Conservation (phyloP, 2,888 invertebrate species). For the Scaptomyza polygonia region DNA sequence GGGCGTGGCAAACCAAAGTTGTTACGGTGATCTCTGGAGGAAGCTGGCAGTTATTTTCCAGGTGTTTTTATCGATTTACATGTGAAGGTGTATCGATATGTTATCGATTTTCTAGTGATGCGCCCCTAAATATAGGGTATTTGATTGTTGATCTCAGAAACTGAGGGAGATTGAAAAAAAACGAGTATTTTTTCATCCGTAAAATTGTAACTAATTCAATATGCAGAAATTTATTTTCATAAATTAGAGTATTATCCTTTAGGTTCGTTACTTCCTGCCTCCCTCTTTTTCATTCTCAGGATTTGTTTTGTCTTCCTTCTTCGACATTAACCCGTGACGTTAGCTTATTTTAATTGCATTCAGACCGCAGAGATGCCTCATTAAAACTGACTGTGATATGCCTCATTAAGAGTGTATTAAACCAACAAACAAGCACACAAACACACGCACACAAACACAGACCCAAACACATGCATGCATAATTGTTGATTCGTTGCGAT, state of each 20-base stretch:
- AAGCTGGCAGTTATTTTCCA: no score
- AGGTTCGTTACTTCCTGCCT: background rate
- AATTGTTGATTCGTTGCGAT: conserved; percentile 61
- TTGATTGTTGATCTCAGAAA: background rate
- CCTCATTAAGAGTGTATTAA: conserved; percentile 56
- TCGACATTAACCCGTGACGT: background rate
- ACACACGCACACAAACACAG: background rate
- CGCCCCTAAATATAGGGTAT: no score
- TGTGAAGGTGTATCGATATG: no score
- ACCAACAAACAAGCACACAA: conserved; percentile 19
- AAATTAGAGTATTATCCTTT: background rate
- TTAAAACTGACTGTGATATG: conserved; percentile 66
- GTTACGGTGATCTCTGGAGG: no score
- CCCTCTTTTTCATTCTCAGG: no score
- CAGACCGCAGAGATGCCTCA: conserved; percentile 59
- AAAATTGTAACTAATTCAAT: background rate
- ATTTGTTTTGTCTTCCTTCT: no score
- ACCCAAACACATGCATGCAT: conserved; percentile 23
- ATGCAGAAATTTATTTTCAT: background rate
- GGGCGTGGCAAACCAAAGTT: no score
- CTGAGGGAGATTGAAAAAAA: background rate
- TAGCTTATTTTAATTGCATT: conserved; percentile 48
- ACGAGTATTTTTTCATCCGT: background rate
- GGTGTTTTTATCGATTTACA: no score
- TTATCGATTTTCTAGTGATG: no score